phyloP scores from a whole-genome alignment of 2,888 invertebrate genomes.

The Lochmaea crataegi region DNA sequence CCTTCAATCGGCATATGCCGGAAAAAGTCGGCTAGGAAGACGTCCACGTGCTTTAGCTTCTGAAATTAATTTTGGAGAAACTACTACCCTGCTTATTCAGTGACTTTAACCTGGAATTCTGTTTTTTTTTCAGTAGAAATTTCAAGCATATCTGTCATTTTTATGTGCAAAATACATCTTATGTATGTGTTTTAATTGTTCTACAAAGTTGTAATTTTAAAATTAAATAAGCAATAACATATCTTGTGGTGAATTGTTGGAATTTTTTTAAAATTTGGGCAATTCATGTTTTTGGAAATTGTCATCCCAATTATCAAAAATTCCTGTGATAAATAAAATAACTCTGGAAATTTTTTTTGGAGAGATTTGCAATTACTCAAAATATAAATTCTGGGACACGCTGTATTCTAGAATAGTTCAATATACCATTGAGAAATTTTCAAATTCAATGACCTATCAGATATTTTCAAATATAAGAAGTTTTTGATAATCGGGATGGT shows the following conservation, averaged over 20 bases:
- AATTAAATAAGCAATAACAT: constrained; percentile 30
- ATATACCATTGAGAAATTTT: neutral
- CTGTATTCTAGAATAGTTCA: neutral
- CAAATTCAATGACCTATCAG: too few relatives aligned
- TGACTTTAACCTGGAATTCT: too few relatives aligned
- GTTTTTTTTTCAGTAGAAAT: too few relatives aligned
- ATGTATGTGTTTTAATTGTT: neutral
- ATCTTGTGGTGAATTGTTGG: constrained; percentile 8
- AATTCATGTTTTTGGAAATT: neutral
- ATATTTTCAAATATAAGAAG: neutral
- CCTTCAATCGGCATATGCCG: too few relatives aligned
- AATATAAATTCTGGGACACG: neutral
- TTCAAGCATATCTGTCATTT: neutral
- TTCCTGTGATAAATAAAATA: neutral
- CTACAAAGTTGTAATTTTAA: constrained; percentile 1
- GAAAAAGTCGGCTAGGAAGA: too few relatives aligned
- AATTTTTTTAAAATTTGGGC: neutral
- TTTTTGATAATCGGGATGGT: constrained; percentile 1
- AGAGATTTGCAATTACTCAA: too few relatives aligned
- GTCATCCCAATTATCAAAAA: neutral
- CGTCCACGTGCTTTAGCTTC: too few relatives aligned
- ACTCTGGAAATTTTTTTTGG: neutral
- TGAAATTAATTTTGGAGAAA: too few relatives aligned
- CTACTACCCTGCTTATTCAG: too few relatives aligned
- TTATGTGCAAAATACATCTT: neutral